A percentile compares a stretch with the other conserved stretches of the same genome.
phyloP scores from a whole-genome alignment of 2,113 vertebrate genomes.

The Atherinomorus stipes region DNA sequence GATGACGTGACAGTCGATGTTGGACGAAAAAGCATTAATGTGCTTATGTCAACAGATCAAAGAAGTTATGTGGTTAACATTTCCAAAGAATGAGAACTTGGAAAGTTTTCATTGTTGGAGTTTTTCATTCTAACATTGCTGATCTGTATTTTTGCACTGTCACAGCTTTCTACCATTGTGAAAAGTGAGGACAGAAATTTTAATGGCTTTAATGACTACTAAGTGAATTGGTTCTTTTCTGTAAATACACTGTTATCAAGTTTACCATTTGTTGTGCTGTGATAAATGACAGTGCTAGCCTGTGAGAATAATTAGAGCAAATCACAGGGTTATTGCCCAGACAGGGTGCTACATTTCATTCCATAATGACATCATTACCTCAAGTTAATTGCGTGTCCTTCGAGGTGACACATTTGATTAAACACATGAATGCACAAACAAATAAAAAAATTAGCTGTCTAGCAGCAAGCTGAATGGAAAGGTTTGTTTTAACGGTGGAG shows the following conservation, averaged over 20 bases:
- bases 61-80: constrained; percentile 3
- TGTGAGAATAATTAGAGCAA: constrained; percentile 68
- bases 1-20: constrained; percentile 46
- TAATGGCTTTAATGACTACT: constrained; percentile 21
- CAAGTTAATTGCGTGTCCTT: constrained; percentile 67
- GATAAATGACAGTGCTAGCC: constrained; percentile 59
- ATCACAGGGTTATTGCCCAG: constrained; percentile 61
- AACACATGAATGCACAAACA: constrained; percentile 70
- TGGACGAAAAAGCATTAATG: constrained; percentile 1
- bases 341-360: constrained; percentile 61
- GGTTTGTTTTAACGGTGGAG: constrained; percentile 38
- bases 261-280: constrained; percentile 56
- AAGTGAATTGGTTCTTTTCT: constrained; percentile 42
- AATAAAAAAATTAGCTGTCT: constrained; percentile 60
- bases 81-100: neutral
- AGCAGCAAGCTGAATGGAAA: constrained; percentile 47
- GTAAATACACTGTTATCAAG: constrained; percentile 45
- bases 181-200: constrained; percentile 6
- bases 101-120: neutral
- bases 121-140: neutral
- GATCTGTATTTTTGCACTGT: neutral
- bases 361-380: constrained; percentile 76
- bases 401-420: constrained; percentile 71
- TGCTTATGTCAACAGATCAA: constrained; percentile 4
- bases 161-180: neutral